A percentile compares a stretch with the other conserved stretches of the same genome.
Conservation (phyloP, 2,888 invertebrate genomes). For the Clanis bilineata region DNA sequence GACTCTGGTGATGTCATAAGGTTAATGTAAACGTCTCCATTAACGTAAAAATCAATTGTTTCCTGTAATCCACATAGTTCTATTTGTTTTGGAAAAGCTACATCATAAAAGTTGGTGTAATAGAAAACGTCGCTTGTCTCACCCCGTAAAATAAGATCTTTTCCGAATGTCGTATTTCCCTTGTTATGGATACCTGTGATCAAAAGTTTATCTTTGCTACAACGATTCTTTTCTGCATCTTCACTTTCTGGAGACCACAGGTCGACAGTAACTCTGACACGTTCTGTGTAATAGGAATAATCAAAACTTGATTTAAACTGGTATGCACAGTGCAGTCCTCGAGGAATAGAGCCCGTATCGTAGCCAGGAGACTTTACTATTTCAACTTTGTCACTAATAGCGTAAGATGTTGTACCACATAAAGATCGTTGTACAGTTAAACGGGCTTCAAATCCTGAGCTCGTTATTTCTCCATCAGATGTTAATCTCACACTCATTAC, state of each 20-base stretch:
- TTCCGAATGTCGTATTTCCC: constrained; percentile 51
- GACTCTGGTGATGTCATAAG: constrained; percentile 54
- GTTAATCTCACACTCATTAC: constrained; percentile 85
- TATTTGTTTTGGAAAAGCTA: constrained; percentile 34
- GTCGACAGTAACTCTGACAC: constrained; percentile 54
- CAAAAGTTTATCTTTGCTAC: constrained; percentile 60
- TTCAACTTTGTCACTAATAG: constrained; percentile 36
- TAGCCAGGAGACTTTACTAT: constrained; percentile 60
- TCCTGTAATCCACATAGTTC: constrained; percentile 54
- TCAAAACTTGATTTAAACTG: constrained; percentile 5
- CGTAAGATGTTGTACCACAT: constrained; percentile 54
- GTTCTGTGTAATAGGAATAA: constrained; percentile 35
- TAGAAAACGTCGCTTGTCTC: constrained; percentile 41
- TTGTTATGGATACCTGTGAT: constrained; percentile 40
- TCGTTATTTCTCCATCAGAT: constrained; percentile 82
- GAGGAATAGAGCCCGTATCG: constrained; percentile 49
- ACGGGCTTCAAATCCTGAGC: constrained; percentile 84
- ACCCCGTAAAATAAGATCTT: constrained; percentile 48
- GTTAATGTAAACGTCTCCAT: constrained; percentile 46
- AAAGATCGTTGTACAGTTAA: constrained; percentile 72
- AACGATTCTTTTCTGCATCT: constrained; percentile 37
- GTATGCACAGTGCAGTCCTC: constrained; percentile 63
- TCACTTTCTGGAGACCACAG: constrained; percentile 42
- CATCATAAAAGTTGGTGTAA: constrained; percentile 39
- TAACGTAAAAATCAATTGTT: constrained; percentile 54